Percentiles rank a stretch among this genome's conserved stretches.
Evolutionary conservation across 2,113 vertebrate species (phyloP).

Genomic region (Oreochromis niloticus): DNA sequence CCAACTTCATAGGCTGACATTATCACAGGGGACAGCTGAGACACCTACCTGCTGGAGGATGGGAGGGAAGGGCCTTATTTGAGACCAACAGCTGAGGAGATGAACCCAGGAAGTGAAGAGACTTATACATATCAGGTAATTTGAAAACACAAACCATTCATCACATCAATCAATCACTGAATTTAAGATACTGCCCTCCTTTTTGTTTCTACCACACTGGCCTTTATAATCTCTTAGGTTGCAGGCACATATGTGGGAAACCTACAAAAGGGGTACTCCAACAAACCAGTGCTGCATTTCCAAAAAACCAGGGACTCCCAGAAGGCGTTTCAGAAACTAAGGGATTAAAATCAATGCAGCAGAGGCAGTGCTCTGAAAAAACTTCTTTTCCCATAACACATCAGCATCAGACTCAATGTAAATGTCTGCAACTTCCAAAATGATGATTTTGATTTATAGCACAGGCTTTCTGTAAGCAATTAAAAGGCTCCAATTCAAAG

Average conservation of each 20-base stretch:
- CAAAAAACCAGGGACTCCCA: not conserved
- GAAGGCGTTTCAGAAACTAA: not conserved
- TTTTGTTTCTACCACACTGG: not conserved
- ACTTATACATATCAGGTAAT: not conserved
- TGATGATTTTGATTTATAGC: not conserved
- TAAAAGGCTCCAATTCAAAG: not conserved
- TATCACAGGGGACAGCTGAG: conserved; percentile 9
- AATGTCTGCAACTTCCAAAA: not conserved
- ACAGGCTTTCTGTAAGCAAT: not conserved
- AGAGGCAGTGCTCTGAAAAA: not conserved
- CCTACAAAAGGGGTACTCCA: not conserved
- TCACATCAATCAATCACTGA: not conserved
- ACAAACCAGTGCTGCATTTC: not conserved
- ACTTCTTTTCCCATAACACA: not conserved
- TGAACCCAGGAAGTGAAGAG: conserved; percentile 29
- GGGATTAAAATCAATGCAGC: not conserved
- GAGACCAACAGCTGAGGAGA: conserved; percentile 21
- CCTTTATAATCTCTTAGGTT: not conserved
- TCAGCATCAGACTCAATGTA: not conserved
- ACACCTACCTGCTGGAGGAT: conserved; percentile 72
- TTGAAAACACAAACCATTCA: not conserved
- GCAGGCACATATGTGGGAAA: not conserved
- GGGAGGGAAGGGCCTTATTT: not conserved
- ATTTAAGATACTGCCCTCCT: not conserved
- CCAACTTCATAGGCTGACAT: not conserved